Percentiles rank a stretch among this genome's conserved stretches.
phyloP scores from a whole-genome alignment of 2,113 vertebrate species.

The Etheostoma spectabile region DNA sequence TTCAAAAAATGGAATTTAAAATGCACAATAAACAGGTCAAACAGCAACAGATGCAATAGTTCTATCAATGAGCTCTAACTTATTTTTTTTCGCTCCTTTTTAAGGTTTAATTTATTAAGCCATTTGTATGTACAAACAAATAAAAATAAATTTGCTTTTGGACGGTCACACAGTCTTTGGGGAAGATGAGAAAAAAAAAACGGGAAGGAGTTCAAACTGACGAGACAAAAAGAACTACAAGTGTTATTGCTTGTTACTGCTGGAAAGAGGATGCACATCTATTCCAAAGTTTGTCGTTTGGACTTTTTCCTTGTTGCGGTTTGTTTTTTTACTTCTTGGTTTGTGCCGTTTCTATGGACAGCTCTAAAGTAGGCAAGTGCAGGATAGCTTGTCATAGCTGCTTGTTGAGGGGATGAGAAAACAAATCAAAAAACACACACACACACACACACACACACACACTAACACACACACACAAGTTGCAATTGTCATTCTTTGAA shows the following conservation, averaged over 20 bases:
- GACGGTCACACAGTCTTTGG: slow-evolving; percentile 71
- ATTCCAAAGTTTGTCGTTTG: slow-evolving; percentile 59
- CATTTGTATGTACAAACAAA: slow-evolving; percentile 83
- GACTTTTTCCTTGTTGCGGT: slow-evolving; percentile 58
- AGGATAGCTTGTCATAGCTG: slow-evolving; percentile 81
- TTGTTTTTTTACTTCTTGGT: slow-evolving; percentile 45
- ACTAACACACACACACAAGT: slow-evolving; percentile 24
- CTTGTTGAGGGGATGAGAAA: slow-evolving; percentile 59
- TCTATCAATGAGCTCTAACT: slow-evolving; percentile 78
- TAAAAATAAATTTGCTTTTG: slow-evolving; percentile 58
- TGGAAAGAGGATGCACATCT: slow-evolving; percentile 75
- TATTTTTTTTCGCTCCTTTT: slow-evolving; percentile 67
- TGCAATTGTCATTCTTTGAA: slow-evolving; percentile 64
- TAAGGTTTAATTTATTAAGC: slow-evolving; percentile 79
- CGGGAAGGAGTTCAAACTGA: slow-evolving; percentile 31
- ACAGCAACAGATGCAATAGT: slow-evolving; percentile 84
- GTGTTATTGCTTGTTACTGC: slow-evolving; percentile 87
- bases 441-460: slow-evolving; percentile 25
- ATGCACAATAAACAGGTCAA: slow-evolving; percentile 83
- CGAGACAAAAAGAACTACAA: slow-evolving; percentile 53
- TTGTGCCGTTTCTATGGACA: slow-evolving; percentile 75
- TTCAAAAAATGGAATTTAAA: slow-evolving; percentile 75
- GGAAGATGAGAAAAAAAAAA: slow-evolving; percentile 34
- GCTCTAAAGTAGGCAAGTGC: slow-evolving; percentile 80
- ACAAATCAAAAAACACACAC: slow-evolving; percentile 42